A percentile compares a stretch with the other conserved stretches of the same genome.
phyloP scores from a whole-genome alignment of 1,140 invertebrate genomes.

The Kradibia gibbosae region DNA sequence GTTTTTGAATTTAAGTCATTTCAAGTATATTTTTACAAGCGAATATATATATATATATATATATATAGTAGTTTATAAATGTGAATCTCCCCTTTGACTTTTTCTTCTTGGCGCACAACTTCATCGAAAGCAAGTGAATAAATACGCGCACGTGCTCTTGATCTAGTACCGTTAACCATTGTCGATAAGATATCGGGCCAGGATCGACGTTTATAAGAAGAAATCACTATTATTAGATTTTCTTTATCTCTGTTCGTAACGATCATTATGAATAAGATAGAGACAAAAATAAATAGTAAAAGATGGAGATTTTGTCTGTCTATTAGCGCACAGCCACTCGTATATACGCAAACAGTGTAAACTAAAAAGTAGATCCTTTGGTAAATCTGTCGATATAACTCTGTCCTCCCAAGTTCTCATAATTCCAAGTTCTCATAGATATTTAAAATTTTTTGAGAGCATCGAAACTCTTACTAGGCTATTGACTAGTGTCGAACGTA shows the following conservation, averaged over 20 bases:
- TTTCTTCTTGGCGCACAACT: not conserved
- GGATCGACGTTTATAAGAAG: slow-evolving; percentile 41
- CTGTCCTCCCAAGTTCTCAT: slow-evolving; percentile 18
- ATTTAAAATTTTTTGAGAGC: not conserved
- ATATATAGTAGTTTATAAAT: not conserved
- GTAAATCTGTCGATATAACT: slow-evolving; percentile 43
- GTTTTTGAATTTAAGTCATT: not conserved
- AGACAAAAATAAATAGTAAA: slow-evolving; percentile 21
- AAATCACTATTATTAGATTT: slow-evolving; percentile 37
- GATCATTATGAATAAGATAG: slow-evolving; percentile 30
- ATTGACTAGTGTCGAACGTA: not conserved
- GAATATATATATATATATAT: not conserved
- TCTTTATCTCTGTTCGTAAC: not conserved
- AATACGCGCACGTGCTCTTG: not conserved
- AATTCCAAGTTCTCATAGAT: slow-evolving; percentile 6
- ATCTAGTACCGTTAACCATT: slow-evolving; percentile 44
- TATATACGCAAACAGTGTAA: not conserved
- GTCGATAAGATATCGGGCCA: slow-evolving; percentile 39
- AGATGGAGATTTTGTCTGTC: not conserved
- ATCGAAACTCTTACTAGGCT: not conserved
- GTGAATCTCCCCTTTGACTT: not conserved
- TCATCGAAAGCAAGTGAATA: not conserved
- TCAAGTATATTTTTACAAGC: not conserved
- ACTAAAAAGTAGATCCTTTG: slow-evolving; percentile 25
- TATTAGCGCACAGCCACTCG: not conserved